Evolutionary conservation across 2,113 vertebrate genomes (phyloP), one percentile per base, ranked within the genome.

Genomic region (Cheirogaleus medius): DNA sequence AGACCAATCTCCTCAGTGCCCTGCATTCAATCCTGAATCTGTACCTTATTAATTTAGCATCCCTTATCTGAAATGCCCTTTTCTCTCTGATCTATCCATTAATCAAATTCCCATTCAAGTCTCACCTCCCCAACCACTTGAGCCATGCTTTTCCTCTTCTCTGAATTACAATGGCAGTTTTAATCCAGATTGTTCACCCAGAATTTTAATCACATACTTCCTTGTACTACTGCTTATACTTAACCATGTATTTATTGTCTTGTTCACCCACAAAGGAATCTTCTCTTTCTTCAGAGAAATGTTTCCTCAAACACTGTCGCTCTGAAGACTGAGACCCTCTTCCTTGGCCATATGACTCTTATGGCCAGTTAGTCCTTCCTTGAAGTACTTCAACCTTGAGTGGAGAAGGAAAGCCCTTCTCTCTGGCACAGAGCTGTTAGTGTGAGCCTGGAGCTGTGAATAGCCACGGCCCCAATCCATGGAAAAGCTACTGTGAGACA

Each of bases 91-190:
- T 63, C 17, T 56, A 37, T 63, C 39, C 56, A 86, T 54, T 77
- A 78, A 82, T 85, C 78, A 93, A 91, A 54, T 34, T 42, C 42
- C 17, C 44, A 23, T 54, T 86, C 85, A 71, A 90, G n/a, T 83
- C 60, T 66, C 23, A 94, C 89, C 47, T 93, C 52, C 49, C 64
- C 69, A 91, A 44, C 20, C 39, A 77, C 32, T 84, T 86, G 77
- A 77, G 18, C 14, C 14, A 21, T 23, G 29, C n/a, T 69, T n/a
- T 29, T 73, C 39, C 39, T 42, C 18, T 54, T 84, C 80, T 81
- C n/a, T 90, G 77, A 97, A 81, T 87, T 63, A 52, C 12, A 90
- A 78, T 12, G 27, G 47, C 60, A 63, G 14, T 52, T 96, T 84
- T 68, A 58, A 95, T 85, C 58, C 34, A 82, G 52, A 81, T 11